Evolutionary conservation across 2,888 invertebrate genomes (phyloP).

Genomic region (Neuroscelio doddi): DNA sequence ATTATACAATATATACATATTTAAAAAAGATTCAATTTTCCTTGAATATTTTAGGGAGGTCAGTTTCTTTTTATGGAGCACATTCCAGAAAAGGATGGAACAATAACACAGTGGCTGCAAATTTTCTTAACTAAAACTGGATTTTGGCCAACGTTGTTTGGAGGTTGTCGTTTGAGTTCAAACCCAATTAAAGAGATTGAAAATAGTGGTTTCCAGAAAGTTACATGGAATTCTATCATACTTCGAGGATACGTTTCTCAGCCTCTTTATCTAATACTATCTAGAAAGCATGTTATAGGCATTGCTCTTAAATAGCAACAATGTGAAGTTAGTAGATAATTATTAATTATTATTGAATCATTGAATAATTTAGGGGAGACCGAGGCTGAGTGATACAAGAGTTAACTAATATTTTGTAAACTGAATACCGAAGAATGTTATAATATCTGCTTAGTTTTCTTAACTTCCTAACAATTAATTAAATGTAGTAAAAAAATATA

Average conservation of each 20-base stretch:
- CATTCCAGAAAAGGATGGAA: constrained; percentile 54
- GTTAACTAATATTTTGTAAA: too few species aligned
- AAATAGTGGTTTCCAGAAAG: constrained; percentile 53
- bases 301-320: constrained; percentile 55
- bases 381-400: too few species aligned
- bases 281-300: constrained; percentile 61
- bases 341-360: too few species aligned
- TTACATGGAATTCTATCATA: constrained; percentile 54
- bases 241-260: constrained; percentile 61
- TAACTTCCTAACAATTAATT: too few species aligned
- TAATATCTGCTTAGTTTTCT: too few species aligned
- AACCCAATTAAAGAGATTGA: constrained; percentile 56
- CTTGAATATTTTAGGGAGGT: constrained; percentile 54
- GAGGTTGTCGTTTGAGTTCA: constrained; percentile 59
- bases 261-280: constrained; percentile 57
- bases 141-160: constrained; percentile 65
- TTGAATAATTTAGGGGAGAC: too few species aligned
- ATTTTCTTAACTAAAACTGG: constrained; percentile 55
- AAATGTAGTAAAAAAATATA: too few species aligned
- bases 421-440: too few species aligned
- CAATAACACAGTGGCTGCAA: constrained; percentile 57
- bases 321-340: neutral
- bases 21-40: neutral
- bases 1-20: neutral
- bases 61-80: constrained; percentile 66